These are phyloP conservation scores for Thyatira batis DNA, from an alignment of 2,888 invertebrate species.

Conservation along the genomic window DNA sequence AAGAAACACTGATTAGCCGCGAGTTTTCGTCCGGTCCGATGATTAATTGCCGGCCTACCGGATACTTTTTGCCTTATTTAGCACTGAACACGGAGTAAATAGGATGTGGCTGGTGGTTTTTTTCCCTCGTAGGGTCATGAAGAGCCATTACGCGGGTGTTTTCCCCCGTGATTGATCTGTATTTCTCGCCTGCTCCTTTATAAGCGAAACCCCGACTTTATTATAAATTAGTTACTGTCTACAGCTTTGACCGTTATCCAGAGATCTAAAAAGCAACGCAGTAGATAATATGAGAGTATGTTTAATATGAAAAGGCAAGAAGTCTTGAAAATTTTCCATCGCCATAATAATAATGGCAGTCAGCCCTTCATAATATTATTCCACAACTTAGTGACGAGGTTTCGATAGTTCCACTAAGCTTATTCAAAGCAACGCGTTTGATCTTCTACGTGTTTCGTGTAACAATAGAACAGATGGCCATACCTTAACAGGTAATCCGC, in stretches of 20 bases:
- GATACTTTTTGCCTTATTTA: conserved; percentile 72
- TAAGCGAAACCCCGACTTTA: conserved; percentile 2
- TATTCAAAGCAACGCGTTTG: not conserved
- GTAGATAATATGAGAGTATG: not conserved
- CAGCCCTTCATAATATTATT: not conserved
- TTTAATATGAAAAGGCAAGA: not conserved
- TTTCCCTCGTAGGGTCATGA: conserved; percentile 57
- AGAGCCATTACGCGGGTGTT: conserved; percentile 68
- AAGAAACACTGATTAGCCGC: conserved; percentile 52
- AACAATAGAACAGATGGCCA: conserved; percentile 33
- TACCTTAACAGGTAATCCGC: conserved; percentile 28
- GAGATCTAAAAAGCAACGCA: not conserved
- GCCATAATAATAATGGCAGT: conserved; percentile 1
- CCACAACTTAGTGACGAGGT: not conserved
- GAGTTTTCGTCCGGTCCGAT: conserved; percentile 44
- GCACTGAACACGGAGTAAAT: conserved; percentile 56
- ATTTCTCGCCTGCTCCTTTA: conserved; percentile 37
- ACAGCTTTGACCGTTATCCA: not conserved
- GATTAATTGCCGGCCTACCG: conserved; percentile 61
- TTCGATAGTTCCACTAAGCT: not conserved
- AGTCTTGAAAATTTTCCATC: not conserved
- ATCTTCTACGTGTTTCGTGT: conserved; percentile 22
- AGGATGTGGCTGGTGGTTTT: conserved; percentile 50
- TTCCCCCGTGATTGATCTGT: conserved; percentile 69
- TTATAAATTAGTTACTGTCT: conserved; percentile 1